Evolutionary conservation across 2,797 vertebrate genomes (phyloP).

Genomic region (Helicolenus hilgendorfi): DNA sequence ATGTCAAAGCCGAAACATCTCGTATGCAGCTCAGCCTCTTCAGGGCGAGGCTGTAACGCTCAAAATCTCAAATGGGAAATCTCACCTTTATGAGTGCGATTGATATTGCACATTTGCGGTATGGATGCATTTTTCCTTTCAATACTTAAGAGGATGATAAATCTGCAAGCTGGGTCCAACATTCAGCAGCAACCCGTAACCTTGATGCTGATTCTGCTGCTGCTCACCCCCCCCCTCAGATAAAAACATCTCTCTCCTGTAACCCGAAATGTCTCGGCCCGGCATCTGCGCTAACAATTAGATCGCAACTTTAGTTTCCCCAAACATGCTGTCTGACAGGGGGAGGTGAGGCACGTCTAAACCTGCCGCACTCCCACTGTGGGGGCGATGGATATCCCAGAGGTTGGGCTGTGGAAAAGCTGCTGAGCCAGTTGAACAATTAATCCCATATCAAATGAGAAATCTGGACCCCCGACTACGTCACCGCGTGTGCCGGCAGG

Average conservation of each 20-base stretch:
- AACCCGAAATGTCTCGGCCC: constrained; percentile 2
- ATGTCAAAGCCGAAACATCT: constrained; percentile 68
- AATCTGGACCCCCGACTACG: constrained; percentile 60
- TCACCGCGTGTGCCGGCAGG: constrained; percentile 57
- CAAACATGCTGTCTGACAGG: constrained; percentile 40
- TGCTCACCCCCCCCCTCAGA: constrained; percentile 5
- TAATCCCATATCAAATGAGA: constrained; percentile 81
- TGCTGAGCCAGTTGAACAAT: constrained; percentile 82
- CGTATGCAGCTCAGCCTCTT: constrained; percentile 67
- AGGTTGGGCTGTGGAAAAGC: constrained; percentile 60
- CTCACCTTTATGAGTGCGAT: constrained; percentile 56
- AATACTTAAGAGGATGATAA: constrained; percentile 66
- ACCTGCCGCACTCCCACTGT: constrained; percentile 42
- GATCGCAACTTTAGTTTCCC: constrained; percentile 13
- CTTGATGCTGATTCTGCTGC: constrained; percentile 34
- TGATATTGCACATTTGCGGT: constrained; percentile 57
- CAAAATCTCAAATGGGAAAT: constrained; percentile 66
- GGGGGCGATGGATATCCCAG: constrained; percentile 80
- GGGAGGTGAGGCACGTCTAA: constrained; percentile 73
- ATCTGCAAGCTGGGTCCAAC: constrained; percentile 53
- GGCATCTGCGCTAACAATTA: constrained; percentile 36
- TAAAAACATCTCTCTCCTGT: constrained; percentile 34
- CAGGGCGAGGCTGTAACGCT: constrained; percentile 57
- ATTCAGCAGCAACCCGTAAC: constrained; percentile 54
- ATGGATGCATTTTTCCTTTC: constrained; percentile 68